Percentiles rank a stretch among this genome's conserved stretches.
phyloP scores from a whole-genome alignment of 2,888 invertebrate species.

The Ophraella communa region DNA sequence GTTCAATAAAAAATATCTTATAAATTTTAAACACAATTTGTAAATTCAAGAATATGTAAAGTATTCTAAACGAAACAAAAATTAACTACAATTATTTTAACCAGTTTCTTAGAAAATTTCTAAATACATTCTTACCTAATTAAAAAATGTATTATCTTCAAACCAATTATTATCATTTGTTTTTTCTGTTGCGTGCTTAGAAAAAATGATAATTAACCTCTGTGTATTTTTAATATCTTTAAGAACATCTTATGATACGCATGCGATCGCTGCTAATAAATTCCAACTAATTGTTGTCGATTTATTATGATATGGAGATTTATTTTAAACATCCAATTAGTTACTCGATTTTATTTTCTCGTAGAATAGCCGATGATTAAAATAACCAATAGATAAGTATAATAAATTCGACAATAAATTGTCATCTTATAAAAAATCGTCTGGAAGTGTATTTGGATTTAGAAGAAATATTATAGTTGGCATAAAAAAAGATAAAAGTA shows the following conservation, averaged over 20 bases:
- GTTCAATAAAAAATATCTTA: too few species aligned
- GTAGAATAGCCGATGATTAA: background rate
- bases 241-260: background rate
- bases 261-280: background rate
- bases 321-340: background rate
- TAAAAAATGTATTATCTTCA: background rate
- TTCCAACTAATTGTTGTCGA: background rate
- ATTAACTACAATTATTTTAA: too few species aligned
- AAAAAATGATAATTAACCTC: background rate
- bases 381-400: background rate
- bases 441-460: background rate
- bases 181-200: background rate
- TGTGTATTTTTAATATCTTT: background rate
- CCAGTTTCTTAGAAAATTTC: too few species aligned
- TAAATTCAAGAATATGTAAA: too few species aligned
- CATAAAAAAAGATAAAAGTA: background rate
- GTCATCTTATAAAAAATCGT: background rate
- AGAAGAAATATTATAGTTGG: background rate
- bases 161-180: background rate
- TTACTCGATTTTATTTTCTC: background rate
- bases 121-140: too few species aligned
- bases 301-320: background rate
- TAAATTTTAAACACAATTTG: too few species aligned
- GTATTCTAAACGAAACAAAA: too few species aligned
- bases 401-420: background rate